Conservation (phyloP, 2,113 vertebrate genomes). For the Picathartes gymnocephalus region DNA sequence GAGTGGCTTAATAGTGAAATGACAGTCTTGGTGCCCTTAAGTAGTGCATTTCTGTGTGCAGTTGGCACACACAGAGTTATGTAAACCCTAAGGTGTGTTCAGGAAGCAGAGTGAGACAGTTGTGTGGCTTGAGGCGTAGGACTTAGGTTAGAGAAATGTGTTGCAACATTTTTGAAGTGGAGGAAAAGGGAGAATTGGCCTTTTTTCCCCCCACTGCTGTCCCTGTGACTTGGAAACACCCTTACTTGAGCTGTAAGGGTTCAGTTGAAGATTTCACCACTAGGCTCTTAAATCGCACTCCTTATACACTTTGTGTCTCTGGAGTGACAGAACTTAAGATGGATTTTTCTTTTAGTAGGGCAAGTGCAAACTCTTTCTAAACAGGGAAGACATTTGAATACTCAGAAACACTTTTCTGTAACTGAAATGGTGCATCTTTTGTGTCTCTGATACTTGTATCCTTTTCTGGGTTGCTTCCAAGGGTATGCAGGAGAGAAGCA, state of each 20-base stretch:
- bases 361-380: neutral
- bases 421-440: neutral
- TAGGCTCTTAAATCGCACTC: neutral
- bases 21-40: neutral
- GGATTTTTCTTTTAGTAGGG: neutral
- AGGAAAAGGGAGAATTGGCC: neutral
- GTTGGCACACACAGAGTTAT: neutral
- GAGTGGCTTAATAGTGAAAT: neutral
- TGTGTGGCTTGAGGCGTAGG: neutral
- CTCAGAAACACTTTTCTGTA: neutral
- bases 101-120: neutral
- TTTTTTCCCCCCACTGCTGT: accelerated
- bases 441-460: neutral
- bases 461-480: neutral
- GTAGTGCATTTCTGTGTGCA: neutral
- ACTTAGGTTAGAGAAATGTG: neutral
- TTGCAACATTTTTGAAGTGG: neutral
- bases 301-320: neutral
- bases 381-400: neutral
- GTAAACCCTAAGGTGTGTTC: neutral
- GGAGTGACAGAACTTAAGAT: neutral
- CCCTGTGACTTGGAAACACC: neutral
- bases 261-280: neutral
- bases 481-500: neutral
- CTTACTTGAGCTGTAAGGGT: neutral